phyloP scores from a whole-genome alignment of 2,888 invertebrate genomes.

The Cephus sareptanus region DNA sequence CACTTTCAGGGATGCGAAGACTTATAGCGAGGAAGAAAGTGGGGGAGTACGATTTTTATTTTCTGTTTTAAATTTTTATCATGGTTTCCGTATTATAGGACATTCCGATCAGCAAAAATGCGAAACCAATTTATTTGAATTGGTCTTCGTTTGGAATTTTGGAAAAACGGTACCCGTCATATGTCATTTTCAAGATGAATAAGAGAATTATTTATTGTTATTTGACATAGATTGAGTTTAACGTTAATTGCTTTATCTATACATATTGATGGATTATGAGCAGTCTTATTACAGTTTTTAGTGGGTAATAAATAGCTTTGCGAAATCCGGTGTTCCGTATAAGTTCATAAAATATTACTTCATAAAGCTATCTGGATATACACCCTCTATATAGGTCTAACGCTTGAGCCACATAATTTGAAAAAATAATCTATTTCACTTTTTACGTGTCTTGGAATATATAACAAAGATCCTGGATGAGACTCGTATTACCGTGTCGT shows the following conservation, averaged over 20 bases:
- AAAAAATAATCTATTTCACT: not conserved
- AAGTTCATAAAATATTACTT: conserved; percentile 42
- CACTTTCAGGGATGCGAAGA: not conserved
- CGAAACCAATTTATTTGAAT: too few species aligned
- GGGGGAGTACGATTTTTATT: not conserved
- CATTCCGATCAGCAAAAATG: not conserved
- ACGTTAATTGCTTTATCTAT: conserved; percentile 31
- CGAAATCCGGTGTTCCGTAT: conserved; percentile 34
- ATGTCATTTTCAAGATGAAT: too few species aligned
- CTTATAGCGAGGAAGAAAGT: not conserved
- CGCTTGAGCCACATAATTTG: not conserved
- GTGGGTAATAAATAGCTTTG: conserved; percentile 31
- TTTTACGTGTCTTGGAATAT: not conserved
- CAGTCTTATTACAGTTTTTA: conserved; percentile 8
- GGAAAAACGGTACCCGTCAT: too few species aligned
- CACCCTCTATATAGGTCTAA: not conserved
- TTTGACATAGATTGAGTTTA: too few species aligned
- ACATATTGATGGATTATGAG: conserved; percentile 31
- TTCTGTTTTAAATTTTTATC: not conserved
- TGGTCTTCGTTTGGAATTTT: too few species aligned
- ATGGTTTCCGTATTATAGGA: not conserved
- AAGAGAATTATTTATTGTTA: too few species aligned
- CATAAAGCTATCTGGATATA: conserved; percentile 26
- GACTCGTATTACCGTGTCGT: not conserved
- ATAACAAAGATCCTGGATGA: not conserved